Percentiles rank a stretch among this genome's conserved stretches.
Conservation (phyloP, 2,888 invertebrate genomes). For the Heliconius erato region DNA sequence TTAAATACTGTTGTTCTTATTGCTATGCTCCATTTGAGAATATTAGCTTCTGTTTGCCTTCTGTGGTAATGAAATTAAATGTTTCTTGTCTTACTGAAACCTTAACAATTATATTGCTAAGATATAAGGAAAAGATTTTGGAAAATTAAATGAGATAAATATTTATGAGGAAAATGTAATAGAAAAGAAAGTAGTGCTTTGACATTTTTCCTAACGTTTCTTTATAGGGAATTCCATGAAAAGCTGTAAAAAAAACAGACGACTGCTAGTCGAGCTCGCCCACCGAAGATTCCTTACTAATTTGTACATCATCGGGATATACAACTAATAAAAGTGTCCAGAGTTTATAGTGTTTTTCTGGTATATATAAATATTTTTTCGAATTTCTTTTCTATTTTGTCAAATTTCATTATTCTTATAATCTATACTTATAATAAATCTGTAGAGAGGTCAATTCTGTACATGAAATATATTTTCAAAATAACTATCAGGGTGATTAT, state of each 20-base stretch:
- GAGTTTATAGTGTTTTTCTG: too few species aligned
- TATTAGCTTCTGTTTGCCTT: constrained; percentile 42
- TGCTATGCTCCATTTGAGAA: constrained; percentile 59
- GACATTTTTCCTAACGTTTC: neutral
- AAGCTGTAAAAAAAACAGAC: too few species aligned
- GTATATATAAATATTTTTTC: too few species aligned
- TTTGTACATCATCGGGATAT: too few species aligned
- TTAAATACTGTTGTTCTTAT: constrained; percentile 71
- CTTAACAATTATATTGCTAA: neutral
- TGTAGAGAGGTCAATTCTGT: too few species aligned
- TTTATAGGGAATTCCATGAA: neutral
- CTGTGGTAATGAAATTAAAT: constrained; percentile 12
- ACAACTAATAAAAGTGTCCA: too few species aligned
- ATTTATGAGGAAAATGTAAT: neutral
- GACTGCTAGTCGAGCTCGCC: too few species aligned
- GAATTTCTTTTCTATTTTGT: neutral
- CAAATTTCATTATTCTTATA: neutral
- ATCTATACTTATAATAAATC: too few species aligned
- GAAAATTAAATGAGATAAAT: neutral
- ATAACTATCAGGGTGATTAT: too few species aligned
- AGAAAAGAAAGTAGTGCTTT: neutral
- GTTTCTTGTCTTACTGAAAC: neutral
- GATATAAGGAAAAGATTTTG: neutral
- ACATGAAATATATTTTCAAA: too few species aligned
- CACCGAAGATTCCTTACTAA: too few species aligned